Evolutionary conservation across 2,888 invertebrate species (phyloP).

Genomic region (Rapana venosa): DNA sequence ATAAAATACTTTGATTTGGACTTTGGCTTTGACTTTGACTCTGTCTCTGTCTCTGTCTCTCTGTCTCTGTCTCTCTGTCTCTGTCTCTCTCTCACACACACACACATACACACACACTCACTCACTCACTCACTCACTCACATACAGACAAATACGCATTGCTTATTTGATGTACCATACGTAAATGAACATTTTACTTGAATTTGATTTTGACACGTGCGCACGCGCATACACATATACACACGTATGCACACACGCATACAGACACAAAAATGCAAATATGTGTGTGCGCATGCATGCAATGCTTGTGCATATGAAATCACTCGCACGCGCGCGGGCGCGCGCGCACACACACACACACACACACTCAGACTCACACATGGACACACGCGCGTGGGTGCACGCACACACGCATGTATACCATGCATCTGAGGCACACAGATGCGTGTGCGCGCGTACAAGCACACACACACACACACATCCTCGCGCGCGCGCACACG

Average conservation of each 20-base stretch:
- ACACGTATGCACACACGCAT: constrained; percentile 13
- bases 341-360: not conserved
- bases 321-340: not conserved
- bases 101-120: not conserved
- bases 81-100: too few species aligned
- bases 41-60: too few species aligned
- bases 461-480: too few species aligned
- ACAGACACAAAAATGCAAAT: constrained; percentile 2
- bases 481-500: too few species aligned
- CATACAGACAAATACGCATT: too few species aligned
- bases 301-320: not conserved
- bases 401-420: not conserved
- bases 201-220: too few species aligned
- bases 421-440: not conserved
- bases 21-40: too few species aligned
- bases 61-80: too few species aligned
- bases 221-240: not conserved
- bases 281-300: not conserved
- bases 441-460: too few species aligned
- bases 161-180: too few species aligned
- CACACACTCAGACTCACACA: not conserved
- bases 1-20: too few species aligned
- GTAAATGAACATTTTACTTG: too few species aligned
- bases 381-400: not conserved
- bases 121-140: not conserved